These are phyloP conservation scores for Podotricha telesiphe DNA, from an alignment of 2,888 invertebrate genomes.

Conservation along the genomic window DNA sequence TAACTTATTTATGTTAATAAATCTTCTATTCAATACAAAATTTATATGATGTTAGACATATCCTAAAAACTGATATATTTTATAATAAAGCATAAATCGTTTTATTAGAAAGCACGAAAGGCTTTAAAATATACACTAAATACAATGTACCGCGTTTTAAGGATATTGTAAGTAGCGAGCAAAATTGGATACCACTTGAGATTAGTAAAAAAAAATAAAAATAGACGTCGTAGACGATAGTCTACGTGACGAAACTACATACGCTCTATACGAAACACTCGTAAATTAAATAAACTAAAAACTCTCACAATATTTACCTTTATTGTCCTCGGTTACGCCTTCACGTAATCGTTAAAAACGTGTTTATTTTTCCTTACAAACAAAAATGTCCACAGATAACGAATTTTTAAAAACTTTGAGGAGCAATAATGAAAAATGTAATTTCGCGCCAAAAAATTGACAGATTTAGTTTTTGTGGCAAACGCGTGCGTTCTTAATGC, in stretches of 20 bases:
- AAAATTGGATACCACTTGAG: conserved; percentile 20
- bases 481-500: conserved; percentile 63
- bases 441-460: conserved; percentile 55
- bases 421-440: conserved; percentile 55
- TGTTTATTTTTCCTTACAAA: conserved; percentile 51
- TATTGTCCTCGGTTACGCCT: conserved; percentile 53
- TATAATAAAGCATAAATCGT: not conserved
- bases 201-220: conserved; percentile 16
- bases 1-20: conserved; percentile 50
- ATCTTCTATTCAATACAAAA: conserved; percentile 43
- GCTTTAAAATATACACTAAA: no score
- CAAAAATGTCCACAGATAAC: conserved; percentile 55
- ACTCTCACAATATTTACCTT: conserved; percentile 56
- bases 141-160: no score
- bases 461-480: conserved; percentile 50
- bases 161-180: not conserved
- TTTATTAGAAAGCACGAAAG: no score
- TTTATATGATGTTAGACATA: conserved; percentile 41
- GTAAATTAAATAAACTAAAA: conserved; percentile 46
- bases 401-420: conserved; percentile 40
- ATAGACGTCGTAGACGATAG: conserved; percentile 19
- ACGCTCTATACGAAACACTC: conserved; percentile 21
- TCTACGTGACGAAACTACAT: conserved; percentile 32
- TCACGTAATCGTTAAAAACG: conserved; percentile 51
- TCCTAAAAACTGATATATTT: not conserved